Evolutionary conservation across 2,113 vertebrate genomes (phyloP).

Genomic region (Emydura subglobosa): DNA sequence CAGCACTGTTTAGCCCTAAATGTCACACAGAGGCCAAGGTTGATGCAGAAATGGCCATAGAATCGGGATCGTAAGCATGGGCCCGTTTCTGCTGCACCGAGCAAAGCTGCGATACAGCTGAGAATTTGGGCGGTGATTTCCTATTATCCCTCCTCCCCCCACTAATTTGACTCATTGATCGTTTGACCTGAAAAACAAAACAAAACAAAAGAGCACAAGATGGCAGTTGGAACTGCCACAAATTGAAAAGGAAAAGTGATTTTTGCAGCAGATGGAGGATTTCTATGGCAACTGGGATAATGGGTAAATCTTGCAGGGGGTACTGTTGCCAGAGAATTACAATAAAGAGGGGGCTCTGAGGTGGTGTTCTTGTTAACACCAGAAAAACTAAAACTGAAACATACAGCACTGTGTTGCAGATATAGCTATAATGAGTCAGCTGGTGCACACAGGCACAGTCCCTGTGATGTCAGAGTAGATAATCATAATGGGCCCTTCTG

Average conservation of each 20-base stretch:
- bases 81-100: background rate
- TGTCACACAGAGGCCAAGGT: background rate
- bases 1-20: background rate
- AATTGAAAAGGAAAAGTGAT: background rate
- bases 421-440: background rate
- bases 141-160: background rate
- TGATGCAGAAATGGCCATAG: background rate
- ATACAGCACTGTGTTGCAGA: background rate
- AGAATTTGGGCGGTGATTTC: background rate
- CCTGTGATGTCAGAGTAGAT: background rate
- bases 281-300: background rate
- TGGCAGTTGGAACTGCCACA: rapidly evolving
- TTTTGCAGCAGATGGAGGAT: background rate
- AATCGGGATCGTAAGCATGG: background rate
- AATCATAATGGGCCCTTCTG: background rate
- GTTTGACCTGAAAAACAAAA: background rate
- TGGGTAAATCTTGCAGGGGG: background rate
- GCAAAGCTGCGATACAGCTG: background rate
- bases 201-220: background rate
- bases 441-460: background rate
- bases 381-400: background rate
- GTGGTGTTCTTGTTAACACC: background rate
- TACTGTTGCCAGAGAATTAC: background rate
- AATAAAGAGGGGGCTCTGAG: background rate
- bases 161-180: background rate